Evolutionary conservation across 92 coral and sea anemone genomes (phyloP).

Genomic region (Siderastrea siderea): DNA sequence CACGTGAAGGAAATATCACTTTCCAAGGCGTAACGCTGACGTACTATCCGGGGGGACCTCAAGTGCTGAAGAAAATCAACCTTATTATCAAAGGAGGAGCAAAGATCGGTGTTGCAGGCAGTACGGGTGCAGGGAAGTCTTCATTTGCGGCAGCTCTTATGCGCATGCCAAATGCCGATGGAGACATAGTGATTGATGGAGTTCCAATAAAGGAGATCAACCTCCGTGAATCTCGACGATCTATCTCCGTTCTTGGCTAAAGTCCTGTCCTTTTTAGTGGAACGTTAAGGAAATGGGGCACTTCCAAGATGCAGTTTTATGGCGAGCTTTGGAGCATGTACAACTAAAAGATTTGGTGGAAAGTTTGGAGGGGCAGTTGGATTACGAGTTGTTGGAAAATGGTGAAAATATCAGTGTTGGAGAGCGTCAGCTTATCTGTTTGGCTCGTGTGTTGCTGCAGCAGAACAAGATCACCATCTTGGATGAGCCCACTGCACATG

Average conservation of each 20-base stretch:
- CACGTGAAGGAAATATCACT: constrained; percentile 72
- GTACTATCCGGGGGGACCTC: constrained; percentile 17
- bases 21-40: constrained; percentile 76
- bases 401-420: constrained; percentile 80
- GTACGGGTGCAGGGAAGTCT: too few species aligned
- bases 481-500: constrained; percentile 91
- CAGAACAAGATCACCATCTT: constrained; percentile 76
- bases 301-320: neutral
- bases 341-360: constrained; percentile 69
- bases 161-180: constrained; percentile 82
- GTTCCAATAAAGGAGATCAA: too few species aligned
- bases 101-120: constrained; percentile 42
- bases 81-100: constrained; percentile 66
- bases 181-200: constrained; percentile 76
- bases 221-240: too few species aligned
- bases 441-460: constrained; percentile 44
- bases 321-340: constrained; percentile 78
- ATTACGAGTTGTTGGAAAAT: constrained; percentile 65
- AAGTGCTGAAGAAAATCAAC: neutral
- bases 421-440: constrained; percentile 73
- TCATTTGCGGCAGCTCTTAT: constrained; percentile 19
- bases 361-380: constrained; percentile 64
- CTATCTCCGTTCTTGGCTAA: too few species aligned
- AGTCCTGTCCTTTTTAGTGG: too few species aligned
- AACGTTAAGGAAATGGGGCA: too few species aligned